phyloP scores from a whole-genome alignment of 2,888 invertebrate genomes.

The Nebria salina region DNA sequence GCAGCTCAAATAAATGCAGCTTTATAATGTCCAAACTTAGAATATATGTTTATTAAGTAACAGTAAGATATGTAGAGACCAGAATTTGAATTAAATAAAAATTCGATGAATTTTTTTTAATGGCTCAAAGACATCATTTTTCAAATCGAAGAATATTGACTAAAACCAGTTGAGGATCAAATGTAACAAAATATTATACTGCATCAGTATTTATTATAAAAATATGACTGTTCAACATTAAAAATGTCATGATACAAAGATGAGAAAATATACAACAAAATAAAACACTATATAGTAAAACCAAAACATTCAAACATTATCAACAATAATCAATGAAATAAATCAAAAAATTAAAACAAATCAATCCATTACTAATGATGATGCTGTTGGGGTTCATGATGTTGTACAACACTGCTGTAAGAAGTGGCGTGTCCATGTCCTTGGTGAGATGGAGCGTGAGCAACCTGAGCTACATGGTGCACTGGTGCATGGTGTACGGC shows the following conservation, averaged over 20 bases:
- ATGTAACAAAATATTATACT: neutral
- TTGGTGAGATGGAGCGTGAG: neutral
- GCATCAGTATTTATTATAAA: neutral
- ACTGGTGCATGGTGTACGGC: neutral
- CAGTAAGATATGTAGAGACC: too few relatives aligned
- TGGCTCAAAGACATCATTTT: too few relatives aligned
- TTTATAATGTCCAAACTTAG: too few relatives aligned
- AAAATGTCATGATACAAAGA: neutral
- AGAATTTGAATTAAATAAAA: too few relatives aligned
- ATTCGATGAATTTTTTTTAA: too few relatives aligned
- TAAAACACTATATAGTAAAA: neutral
- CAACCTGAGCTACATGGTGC: neutral
- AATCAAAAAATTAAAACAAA: neutral
- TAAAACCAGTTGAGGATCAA: neutral
- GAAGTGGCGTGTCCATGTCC: conserved; percentile 19
- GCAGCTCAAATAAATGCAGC: too few relatives aligned
- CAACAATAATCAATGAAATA: neutral
- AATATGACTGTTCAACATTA: neutral
- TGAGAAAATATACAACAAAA: neutral
- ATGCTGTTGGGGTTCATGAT: neutral
- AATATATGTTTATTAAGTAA: too few relatives aligned
- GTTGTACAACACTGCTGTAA: conserved; percentile 7
- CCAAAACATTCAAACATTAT: neutral
- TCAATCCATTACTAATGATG: neutral
- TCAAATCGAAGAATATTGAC: too few relatives aligned